These are phyloP conservation scores for Monodelphis domestica DNA, from an alignment of 2,797 vertebrate genomes.

Conservation along the genomic window DNA sequence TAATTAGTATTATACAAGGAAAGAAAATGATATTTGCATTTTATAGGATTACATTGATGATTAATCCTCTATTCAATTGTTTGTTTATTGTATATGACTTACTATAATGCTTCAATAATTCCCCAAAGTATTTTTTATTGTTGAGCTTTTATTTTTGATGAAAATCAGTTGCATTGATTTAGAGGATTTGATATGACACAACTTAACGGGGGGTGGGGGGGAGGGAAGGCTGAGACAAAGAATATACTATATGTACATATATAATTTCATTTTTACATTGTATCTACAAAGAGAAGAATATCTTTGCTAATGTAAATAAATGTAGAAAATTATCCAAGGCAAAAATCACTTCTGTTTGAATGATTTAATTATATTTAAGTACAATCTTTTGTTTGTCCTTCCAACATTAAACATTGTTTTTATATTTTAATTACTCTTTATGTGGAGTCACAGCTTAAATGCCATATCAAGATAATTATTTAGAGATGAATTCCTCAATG, in stretches of 20 bases:
- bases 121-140: not conserved
- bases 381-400: no score
- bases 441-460: no score
- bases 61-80: not conserved
- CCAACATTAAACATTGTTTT: no score
- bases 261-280: accelerated
- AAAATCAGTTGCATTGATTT: constrained; percentile 24
- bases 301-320: constrained; percentile 15
- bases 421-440: no score
- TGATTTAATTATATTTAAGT: no score
- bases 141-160: constrained; percentile 26
- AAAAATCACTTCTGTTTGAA: not conserved
- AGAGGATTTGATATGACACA: not conserved
- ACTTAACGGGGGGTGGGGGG: not conserved
- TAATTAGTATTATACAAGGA: not conserved
- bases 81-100: not conserved
- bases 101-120: not conserved
- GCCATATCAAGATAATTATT: not conserved
- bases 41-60: not conserved
- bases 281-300: not conserved
- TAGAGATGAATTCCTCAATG: constrained; percentile 53
- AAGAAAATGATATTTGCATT: not conserved
- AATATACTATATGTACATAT: no score
- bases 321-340: not conserved
- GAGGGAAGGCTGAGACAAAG: no score